phyloP scores from a whole-genome alignment of 2,888 invertebrate species.

The Lepas anatifera region DNA sequence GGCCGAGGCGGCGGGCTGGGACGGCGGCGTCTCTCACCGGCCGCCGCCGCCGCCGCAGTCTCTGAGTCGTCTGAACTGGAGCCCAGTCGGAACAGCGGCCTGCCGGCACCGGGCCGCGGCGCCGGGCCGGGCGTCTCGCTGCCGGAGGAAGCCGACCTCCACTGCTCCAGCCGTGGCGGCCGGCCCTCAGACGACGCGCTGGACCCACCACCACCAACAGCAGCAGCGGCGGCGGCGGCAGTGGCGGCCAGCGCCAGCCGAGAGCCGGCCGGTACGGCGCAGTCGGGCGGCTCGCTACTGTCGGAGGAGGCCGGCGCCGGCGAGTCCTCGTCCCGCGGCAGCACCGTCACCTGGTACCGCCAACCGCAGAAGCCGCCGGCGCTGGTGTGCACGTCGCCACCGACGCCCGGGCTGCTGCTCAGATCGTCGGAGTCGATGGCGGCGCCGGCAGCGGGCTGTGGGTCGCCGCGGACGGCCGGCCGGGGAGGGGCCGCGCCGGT shows the following conservation, averaged over 20 bases:
- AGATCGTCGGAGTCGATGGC: background rate
- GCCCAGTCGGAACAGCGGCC: background rate
- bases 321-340: background rate
- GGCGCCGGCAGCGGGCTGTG: background rate
- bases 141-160: background rate
- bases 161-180: background rate
- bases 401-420: background rate
- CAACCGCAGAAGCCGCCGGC: constrained; percentile 2
- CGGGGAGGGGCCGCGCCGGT: background rate
- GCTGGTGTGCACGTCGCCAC: background rate
- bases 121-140: background rate
- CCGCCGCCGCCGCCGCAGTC: too few species aligned
- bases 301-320: background rate
- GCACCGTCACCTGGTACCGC: constrained; percentile 1
- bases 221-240: background rate
- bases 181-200: background rate
- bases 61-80: background rate
- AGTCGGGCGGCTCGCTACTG: too few species aligned
- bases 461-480: background rate
- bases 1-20: constrained; percentile 1
- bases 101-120: background rate
- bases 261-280: background rate
- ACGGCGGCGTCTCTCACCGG: background rate
- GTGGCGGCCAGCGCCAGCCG: background rate
- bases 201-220: background rate